These are phyloP conservation scores for Scaptomyza graminum DNA, from an alignment of 1,140 invertebrate species.

Conservation along the genomic window DNA sequence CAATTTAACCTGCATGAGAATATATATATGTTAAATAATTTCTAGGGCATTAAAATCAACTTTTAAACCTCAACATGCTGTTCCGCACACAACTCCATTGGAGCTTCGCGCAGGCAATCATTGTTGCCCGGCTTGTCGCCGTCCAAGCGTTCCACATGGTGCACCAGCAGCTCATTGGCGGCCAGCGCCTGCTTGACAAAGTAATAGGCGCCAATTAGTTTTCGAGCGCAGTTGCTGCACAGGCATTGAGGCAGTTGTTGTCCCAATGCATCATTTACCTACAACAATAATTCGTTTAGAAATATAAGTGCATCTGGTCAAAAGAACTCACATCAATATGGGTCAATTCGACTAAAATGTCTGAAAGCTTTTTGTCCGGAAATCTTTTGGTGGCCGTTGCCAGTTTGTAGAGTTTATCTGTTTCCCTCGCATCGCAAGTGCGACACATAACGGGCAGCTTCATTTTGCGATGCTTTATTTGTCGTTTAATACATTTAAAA, in stretches of 20 bases:
- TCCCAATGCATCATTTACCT: conserved; percentile 33
- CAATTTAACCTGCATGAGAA: conserved; percentile 49
- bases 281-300: neutral
- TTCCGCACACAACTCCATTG: conserved; percentile 69
- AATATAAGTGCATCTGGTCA: neutral
- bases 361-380: conserved; percentile 64
- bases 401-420: conserved; percentile 59
- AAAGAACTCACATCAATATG: conserved; percentile 55
- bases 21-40: neutral
- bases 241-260: conserved; percentile 60
- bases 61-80: conserved; percentile 58
- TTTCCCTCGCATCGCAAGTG: conserved; percentile 67
- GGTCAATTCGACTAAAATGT: conserved; percentile 62
- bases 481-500: conserved; percentile 8
- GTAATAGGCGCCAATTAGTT: conserved; percentile 61
- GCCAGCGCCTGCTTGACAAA: conserved; percentile 63
- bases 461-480: conserved; percentile 38
- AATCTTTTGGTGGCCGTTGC: conserved; percentile 64
- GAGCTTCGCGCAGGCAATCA: conserved; percentile 61
- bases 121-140: conserved; percentile 13
- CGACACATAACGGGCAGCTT: conserved; percentile 68
- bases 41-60: neutral
- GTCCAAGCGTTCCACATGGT: conserved; percentile 37
- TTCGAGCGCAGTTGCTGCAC: conserved; percentile 54
- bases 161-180: conserved; percentile 60